These are phyloP conservation scores for Halcyon chelicuti DNA, from an alignment of 2,797 vertebrate genomes.

Conservation along the genomic window DNA sequence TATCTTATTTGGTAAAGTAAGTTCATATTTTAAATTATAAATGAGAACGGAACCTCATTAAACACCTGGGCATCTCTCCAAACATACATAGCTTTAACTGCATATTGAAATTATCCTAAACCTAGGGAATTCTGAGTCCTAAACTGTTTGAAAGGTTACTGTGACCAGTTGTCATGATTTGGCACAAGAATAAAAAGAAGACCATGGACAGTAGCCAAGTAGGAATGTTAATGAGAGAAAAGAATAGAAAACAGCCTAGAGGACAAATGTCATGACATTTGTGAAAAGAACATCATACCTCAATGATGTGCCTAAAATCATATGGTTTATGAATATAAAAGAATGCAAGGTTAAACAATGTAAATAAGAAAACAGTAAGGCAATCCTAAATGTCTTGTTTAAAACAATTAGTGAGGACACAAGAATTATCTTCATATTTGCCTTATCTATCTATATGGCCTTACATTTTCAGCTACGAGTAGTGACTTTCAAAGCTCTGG, in stretches of 20 bases:
- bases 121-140: neutral
- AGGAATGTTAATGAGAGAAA: conserved; percentile 28
- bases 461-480: neutral
- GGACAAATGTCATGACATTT: conserved; percentile 68
- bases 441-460: neutral
- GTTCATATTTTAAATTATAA: neutral
- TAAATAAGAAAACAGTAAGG: neutral
- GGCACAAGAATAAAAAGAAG: conserved; percentile 25
- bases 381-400: neutral
- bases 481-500: neutral
- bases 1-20: neutral
- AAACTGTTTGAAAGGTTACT: conserved; percentile 44
- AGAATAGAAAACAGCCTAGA: conserved; percentile 18
- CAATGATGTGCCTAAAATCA: neutral
- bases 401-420: neutral
- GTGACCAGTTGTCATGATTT: conserved; percentile 37
- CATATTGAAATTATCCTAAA: neutral
- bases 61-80: neutral
- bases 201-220: neutral
- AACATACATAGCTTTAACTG: neutral
- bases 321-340: conserved; percentile 18
- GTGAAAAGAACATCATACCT: conserved; percentile 15
- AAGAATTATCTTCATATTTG: neutral
- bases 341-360: neutral
- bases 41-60: neutral